Evolutionary conservation across 2,113 vertebrate genomes (phyloP).

Genomic region (Gasterosteus aculeatus): DNA sequence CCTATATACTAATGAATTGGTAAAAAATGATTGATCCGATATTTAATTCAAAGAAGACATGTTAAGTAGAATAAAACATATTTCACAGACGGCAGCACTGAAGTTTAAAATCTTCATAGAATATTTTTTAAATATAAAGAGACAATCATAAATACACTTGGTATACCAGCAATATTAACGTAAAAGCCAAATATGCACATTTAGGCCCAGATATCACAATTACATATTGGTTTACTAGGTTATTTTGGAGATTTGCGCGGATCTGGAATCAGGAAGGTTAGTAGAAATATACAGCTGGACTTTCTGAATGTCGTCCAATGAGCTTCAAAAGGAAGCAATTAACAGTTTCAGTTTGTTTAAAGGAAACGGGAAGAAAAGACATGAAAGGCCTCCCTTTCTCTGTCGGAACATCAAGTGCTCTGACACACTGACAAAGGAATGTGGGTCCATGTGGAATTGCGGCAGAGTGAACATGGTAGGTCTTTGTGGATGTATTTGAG

Average conservation of each 20-base stretch:
- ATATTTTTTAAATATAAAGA: neutral
- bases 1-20: neutral
- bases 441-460: conserved; percentile 31
- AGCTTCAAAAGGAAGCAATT: conserved; percentile 48
- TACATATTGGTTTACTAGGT: neutral
- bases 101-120: neutral
- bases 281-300: conserved; percentile 7
- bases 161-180: neutral
- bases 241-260: neutral
- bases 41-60: neutral
- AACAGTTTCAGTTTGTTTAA: conserved; percentile 46
- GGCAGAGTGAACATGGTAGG: conserved; percentile 37
- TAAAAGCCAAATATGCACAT: neutral
- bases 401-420: conserved; percentile 50
- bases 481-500: conserved; percentile 44
- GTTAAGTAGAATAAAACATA: neutral
- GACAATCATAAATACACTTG: neutral
- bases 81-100: neutral
- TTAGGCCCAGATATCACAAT: neutral
- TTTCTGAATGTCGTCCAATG: conserved; percentile 15
- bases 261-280: neutral
- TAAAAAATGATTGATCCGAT: neutral
- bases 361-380: conserved; percentile 29
- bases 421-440: conserved; percentile 38
- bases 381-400: conserved; percentile 44